Percentiles rank a stretch among this genome's conserved stretches.
These are phyloP conservation scores for Notodonta dromedarius DNA, from an alignment of 2,888 invertebrate species.

Conservation along the genomic window DNA sequence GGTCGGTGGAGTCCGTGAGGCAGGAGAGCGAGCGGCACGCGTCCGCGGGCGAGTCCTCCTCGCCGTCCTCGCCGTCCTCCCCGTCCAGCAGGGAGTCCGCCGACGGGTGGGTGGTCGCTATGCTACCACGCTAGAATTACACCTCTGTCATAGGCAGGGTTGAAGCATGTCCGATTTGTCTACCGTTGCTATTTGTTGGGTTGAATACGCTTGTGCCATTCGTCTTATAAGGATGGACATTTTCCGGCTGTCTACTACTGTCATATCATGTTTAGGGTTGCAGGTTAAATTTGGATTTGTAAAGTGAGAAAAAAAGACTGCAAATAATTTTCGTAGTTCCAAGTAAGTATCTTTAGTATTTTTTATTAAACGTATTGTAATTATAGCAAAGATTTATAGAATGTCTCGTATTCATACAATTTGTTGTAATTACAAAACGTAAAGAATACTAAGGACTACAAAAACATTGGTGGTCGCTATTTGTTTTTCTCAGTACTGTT, in stretches of 20 bases:
- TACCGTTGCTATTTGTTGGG: background rate
- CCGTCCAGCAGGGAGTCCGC: constrained; percentile 80
- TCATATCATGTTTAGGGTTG: background rate
- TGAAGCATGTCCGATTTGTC: background rate
- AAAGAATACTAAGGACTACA: too few species aligned
- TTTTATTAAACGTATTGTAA: too few species aligned
- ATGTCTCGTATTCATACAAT: too few species aligned
- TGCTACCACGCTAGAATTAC: constrained; percentile 63
- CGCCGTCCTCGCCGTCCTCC: constrained; percentile 29
- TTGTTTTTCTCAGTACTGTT: too few species aligned
- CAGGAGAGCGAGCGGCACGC: constrained; percentile 93
- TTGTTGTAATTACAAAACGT: too few species aligned
- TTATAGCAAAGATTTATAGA: too few species aligned
- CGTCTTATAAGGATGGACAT: background rate
- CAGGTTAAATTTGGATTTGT: too few species aligned
- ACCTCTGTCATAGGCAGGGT: background rate
- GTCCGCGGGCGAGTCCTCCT: constrained; percentile 82
- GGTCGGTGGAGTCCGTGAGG: constrained; percentile 95
- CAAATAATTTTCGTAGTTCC: too few species aligned
- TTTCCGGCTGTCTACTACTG: background rate
- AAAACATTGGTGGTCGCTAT: too few species aligned
- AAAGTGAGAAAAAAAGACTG: too few species aligned
- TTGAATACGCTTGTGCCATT: background rate
- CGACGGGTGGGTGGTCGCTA: constrained; percentile 74
- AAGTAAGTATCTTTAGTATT: too few species aligned